phyloP scores from a whole-genome alignment of 2,797 vertebrate genomes.

The Pseudochirops corinnae region DNA sequence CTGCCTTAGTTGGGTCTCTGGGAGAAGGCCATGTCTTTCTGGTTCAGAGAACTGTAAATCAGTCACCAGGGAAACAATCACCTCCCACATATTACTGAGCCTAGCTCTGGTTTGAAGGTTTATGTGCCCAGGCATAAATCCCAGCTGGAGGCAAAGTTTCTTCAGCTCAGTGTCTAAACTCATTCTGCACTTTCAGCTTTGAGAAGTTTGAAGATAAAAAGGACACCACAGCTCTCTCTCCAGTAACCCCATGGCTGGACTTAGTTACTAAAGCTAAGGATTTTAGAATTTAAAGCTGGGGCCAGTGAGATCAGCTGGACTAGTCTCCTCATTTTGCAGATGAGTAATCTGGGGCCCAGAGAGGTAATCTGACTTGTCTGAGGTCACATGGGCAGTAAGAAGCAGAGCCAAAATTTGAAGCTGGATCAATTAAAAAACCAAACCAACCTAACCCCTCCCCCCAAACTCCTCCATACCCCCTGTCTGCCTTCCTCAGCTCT shows the following conservation, averaged over 20 bases:
- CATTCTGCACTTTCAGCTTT: neutral
- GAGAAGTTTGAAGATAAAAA: neutral
- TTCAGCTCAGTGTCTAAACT: neutral
- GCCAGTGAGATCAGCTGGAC: neutral
- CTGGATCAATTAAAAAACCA: conserved; percentile 66
- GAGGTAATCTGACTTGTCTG: neutral
- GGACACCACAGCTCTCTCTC: neutral
- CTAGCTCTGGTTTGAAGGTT: neutral
- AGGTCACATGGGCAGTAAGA: neutral
- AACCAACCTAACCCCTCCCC: conserved; percentile 11
- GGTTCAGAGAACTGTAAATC: neutral
- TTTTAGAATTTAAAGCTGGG: neutral
- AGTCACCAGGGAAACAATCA: neutral
- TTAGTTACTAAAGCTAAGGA: neutral
- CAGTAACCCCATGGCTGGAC: neutral
- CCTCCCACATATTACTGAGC: neutral
- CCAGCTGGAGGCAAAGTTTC: neutral
- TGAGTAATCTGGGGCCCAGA: neutral
- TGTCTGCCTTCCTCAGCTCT: neutral
- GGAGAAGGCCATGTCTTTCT: neutral
- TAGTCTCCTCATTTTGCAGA: neutral
- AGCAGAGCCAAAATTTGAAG: conserved; percentile 37
- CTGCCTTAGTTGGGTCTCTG: neutral
- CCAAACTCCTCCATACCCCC: neutral
- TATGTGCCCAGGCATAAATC: neutral